Conservation (phyloP, 1,140 invertebrate species). For the Caenorhabditis tropicalis region DNA sequence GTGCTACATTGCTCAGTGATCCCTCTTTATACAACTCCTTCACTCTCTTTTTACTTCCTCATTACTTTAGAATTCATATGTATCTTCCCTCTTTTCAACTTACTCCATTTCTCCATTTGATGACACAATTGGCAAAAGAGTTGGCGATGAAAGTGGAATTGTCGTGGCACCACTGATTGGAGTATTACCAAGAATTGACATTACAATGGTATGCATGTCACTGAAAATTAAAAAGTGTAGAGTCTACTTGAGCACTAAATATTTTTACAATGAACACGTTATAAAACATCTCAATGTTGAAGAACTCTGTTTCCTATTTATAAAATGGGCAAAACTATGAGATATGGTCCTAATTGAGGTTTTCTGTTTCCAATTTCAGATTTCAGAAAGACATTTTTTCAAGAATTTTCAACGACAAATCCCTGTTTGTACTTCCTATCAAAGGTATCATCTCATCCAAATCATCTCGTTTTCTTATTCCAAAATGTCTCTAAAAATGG, state of each 20-base stretch:
- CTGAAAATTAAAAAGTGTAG: neutral
- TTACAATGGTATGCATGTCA: slow-evolving; percentile 21
- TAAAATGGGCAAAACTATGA: too few species aligned
- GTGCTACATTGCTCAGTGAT: neutral
- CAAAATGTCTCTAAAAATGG: neutral
- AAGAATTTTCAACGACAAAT: too few species aligned
- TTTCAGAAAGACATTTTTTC: too few species aligned
- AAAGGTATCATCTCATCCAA: too few species aligned
- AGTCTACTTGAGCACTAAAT: too few species aligned
- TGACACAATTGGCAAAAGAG: neutral
- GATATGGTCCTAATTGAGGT: too few species aligned
- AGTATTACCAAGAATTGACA: slow-evolving; percentile 8
- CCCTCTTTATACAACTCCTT: neutral
- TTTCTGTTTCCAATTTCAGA: too few species aligned
- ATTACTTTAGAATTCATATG: neutral
- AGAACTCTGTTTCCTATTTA: too few species aligned
- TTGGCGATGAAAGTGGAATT: slow-evolving; percentile 7
- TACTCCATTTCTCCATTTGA: neutral
- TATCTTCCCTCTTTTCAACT: neutral
- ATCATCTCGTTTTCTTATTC: too few species aligned
- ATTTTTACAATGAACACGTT: too few species aligned
- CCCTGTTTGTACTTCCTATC: too few species aligned
- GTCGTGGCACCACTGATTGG: neutral
- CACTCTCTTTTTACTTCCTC: neutral
- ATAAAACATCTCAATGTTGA: too few species aligned